Base-by-base conservation (phyloP, 2,113 vertebrate genomes). In the Thryonomys swinderianus region DNA sequence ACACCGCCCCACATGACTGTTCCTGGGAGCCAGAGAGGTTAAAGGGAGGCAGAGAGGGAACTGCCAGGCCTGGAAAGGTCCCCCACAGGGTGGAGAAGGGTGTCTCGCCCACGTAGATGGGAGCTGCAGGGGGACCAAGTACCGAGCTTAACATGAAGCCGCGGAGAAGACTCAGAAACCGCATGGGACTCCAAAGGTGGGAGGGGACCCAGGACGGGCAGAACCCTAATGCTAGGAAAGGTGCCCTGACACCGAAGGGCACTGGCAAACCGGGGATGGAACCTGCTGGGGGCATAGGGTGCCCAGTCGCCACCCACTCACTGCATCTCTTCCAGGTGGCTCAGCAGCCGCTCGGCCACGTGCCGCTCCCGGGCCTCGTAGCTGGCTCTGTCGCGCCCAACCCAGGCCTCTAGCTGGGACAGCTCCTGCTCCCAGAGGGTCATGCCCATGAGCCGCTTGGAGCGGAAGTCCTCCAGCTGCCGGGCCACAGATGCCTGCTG, bases 371-470 rank as follows among this genome's bases (percentile, higher is more conserved):
- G 99, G 98, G 99, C 98, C 81, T 99, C 99, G 3, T 93, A 97
- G 37, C 97, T 98, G 93, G 98, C 59, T 18, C 98, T 98, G 95
- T 99, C 99, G 0, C 98, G 99, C n/a, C 97, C 98, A 32, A 98
- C 98, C 97, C 99, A 99, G 66, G 62, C 98, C 96, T 99, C 99
- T 95, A 99, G 98, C 53, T 99, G 99, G 1, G 51, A 18, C 86
- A 99, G 98, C 82, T 99, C 99, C 0, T 78, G 94, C 94, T 99
- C 99, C 37, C 98, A 98, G 5, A 98, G 99, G 0, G 99, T 99
- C 99, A 99, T 99, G 81, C 99, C 99, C 99, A 99, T 99, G 98
- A 98, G 99, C 95, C 99, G 98, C 98, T 99, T 99, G 83, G 99
- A 98, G 98, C 98, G 99, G 97, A 99, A 99, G 96, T 99, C 99